Percentiles rank a stretch among this genome's conserved stretches.
Evolutionary conservation across 2,797 vertebrate species (phyloP).

Genomic region (Microtus agrestis): DNA sequence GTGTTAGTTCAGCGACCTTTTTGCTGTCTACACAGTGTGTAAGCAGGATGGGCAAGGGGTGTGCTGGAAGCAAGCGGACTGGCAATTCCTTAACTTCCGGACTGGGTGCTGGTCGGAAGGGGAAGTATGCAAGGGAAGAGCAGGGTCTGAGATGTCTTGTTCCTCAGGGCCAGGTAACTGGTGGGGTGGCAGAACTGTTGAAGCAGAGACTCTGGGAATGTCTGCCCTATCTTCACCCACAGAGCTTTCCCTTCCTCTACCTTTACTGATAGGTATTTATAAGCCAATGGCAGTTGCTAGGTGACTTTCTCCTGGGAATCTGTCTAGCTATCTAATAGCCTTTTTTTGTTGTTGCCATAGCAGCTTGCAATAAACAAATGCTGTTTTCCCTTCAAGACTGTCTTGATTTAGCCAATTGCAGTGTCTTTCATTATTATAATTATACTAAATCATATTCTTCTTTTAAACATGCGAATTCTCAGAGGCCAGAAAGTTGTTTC

Average conservation of each 20-base stretch:
- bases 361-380: background rate
- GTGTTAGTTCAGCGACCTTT: background rate
- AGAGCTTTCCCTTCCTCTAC: background rate
- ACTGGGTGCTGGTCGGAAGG: background rate
- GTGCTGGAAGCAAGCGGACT: background rate
- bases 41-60: background rate
- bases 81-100: background rate
- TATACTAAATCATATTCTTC: background rate
- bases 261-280: background rate
- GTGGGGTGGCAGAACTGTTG: background rate
- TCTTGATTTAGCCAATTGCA: background rate
- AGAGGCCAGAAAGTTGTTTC: background rate
- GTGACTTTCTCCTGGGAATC: background rate
- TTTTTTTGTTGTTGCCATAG: conserved; percentile 33
- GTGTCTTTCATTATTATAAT: conserved; percentile 19
- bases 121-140: background rate
- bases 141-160: background rate
- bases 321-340: background rate
- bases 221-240: no score
- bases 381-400: background rate
- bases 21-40: background rate
- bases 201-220: background rate
- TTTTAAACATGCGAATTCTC: conserved; percentile 45
- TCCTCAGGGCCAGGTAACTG: background rate
- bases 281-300: background rate